A percentile compares a stretch with the other conserved stretches of the same genome.
Evolutionary conservation across 1,140 invertebrate genomes (phyloP).

Genomic region (Calephelis virginiensis): DNA sequence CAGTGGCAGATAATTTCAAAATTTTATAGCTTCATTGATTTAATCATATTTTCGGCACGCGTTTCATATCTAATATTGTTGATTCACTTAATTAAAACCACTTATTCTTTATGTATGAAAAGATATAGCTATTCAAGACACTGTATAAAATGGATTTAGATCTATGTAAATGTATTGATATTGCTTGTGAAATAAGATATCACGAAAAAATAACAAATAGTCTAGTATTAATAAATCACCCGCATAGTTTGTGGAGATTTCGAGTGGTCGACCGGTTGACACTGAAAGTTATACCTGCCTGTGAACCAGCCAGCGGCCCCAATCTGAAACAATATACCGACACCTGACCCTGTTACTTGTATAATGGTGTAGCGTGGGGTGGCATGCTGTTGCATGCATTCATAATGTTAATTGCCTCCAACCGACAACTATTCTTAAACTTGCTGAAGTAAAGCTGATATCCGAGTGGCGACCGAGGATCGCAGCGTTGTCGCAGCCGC

Average conservation of each 20-base stretch:
- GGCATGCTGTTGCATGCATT: conserved; percentile 31
- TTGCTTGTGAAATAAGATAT: no score
- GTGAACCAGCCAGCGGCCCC: conserved; percentile 91
- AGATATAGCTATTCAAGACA: no score
- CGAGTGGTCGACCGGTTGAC: conserved; percentile 96
- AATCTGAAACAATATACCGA: conserved; percentile 86
- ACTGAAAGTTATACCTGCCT: conserved; percentile 94
- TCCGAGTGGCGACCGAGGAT: no score
- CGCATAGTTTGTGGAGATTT: conserved; percentile 92
- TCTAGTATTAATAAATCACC: conserved; percentile 79
- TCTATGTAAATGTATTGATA: no score
- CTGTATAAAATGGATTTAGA: no score
- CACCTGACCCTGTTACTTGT: conserved; percentile 69
- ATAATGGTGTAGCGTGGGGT: conserved; percentile 42
- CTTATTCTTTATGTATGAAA: no score
- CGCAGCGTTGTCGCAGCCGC: no score
- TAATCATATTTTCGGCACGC: no score
- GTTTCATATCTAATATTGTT: no score
- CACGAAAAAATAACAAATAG: background rate
- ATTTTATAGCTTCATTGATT: no score
- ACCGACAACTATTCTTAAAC: conserved; percentile 23
- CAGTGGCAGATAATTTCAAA: no score
- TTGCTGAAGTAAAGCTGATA: background rate
- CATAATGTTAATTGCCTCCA: conserved; percentile 44
- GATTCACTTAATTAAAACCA: no score